Conservation (phyloP, 2,888 invertebrate genomes). For the Molorchus minor region DNA sequence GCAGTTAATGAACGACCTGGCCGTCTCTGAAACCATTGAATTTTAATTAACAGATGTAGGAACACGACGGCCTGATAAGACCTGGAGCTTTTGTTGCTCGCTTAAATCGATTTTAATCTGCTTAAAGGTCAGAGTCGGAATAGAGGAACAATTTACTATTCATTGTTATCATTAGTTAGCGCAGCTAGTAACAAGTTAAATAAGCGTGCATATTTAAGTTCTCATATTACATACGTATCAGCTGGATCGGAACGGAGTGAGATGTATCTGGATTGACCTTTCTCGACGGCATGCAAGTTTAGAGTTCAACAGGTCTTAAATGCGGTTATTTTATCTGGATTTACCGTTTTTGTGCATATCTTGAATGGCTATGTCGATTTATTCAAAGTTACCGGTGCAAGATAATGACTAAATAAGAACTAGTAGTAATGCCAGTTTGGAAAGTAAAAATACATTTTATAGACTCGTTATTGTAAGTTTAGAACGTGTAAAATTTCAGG, state of each 20-base stretch:
- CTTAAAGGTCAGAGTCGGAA: slow-evolving; percentile 9
- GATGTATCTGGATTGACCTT: background rate
- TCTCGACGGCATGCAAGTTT: background rate
- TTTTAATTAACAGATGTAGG: slow-evolving; percentile 47
- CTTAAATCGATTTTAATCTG: slow-evolving; percentile 28
- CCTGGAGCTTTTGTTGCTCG: slow-evolving; percentile 22
- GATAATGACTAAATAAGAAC: background rate
- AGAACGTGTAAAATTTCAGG: too few species aligned
- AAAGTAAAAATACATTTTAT: background rate
- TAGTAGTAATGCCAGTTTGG: too few species aligned
- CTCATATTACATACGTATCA: background rate
- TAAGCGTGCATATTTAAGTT: background rate
- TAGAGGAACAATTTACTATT: slow-evolving; percentile 22
- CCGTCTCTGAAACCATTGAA: slow-evolving; percentile 41
- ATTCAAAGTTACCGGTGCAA: background rate
- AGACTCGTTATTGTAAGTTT: too few species aligned
- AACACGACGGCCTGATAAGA: slow-evolving; percentile 32
- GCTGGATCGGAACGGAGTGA: background rate
- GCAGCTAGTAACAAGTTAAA: slow-evolving; percentile 4
- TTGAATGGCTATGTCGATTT: background rate
- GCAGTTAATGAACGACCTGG: slow-evolving; percentile 31
- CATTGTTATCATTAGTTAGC: slow-evolving; percentile 16
- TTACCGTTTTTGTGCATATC: too few species aligned
- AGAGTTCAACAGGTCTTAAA: background rate
- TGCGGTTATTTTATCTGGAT: background rate